phyloP scores from a whole-genome alignment of 2,888 invertebrate species.

The Barypeithes pellucidus region DNA sequence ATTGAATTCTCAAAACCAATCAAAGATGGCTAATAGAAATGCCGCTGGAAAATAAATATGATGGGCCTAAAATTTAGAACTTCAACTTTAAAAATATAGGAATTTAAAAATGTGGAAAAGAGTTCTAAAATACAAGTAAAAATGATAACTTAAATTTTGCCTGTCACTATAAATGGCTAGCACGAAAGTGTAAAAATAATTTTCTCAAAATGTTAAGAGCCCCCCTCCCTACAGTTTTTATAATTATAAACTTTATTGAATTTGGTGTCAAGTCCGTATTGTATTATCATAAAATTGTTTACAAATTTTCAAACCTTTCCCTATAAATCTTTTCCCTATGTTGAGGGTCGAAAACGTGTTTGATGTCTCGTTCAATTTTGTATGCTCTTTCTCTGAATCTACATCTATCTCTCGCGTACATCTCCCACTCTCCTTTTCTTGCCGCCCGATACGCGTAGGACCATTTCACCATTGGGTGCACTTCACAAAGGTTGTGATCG shows the following conservation, averaged over 20 bases:
- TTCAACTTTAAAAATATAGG: too few species aligned
- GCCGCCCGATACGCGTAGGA: conserved; percentile 73
- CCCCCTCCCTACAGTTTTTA: too few species aligned
- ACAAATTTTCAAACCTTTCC: conserved; percentile 66
- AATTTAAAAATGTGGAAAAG: too few species aligned
- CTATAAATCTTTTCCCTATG: conserved; percentile 71
- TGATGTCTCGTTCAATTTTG: conserved; percentile 66
- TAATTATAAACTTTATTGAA: conserved; percentile 3
- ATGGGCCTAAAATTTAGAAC: too few species aligned
- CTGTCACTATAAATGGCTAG: too few species aligned
- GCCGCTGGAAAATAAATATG: too few species aligned
- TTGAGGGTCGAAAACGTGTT: conserved; percentile 68
- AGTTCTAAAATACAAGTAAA: too few species aligned
- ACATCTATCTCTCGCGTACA: conserved; percentile 72
- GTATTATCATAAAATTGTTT: background rate
- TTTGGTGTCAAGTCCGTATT: conserved; percentile 17
- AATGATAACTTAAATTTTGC: too few species aligned
- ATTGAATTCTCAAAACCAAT: too few species aligned
- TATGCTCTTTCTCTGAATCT: conserved; percentile 71
- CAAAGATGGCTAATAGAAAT: too few species aligned
- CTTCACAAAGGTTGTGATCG: conserved; percentile 65
- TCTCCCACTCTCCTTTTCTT: conserved; percentile 75
- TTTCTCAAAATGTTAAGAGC: too few species aligned
- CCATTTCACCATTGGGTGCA: conserved; percentile 74
- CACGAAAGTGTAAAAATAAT: too few species aligned